These are phyloP conservation scores for Ectropis grisescens DNA, from an alignment of 1,140 invertebrate genomes.

Conservation along the genomic window DNA sequence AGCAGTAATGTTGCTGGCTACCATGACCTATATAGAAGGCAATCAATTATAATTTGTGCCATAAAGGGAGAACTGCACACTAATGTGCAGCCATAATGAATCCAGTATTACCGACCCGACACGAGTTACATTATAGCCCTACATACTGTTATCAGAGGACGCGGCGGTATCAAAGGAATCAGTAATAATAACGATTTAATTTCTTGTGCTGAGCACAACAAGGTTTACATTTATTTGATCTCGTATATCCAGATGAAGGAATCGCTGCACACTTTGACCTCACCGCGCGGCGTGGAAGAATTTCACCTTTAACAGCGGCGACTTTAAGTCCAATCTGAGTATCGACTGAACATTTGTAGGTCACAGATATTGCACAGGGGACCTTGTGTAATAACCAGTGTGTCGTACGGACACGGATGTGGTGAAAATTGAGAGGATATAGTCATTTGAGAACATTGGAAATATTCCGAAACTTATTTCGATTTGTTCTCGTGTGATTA, in stretches of 20 bases:
- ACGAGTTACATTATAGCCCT: conserved; percentile 7
- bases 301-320: conserved; percentile 23
- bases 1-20: conserved; percentile 10
- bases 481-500: no score
- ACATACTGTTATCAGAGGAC: conserved; percentile 28
- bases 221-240: conserved; percentile 30
- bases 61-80: conserved; percentile 25
- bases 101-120: not conserved
- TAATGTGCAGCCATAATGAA: conserved; percentile 25
- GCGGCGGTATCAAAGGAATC: conserved; percentile 45
- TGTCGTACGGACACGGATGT: conserved; percentile 18
- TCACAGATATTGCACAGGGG: conserved; percentile 38
- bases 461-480: no score
- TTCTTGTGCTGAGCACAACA: conserved; percentile 21
- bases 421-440: conserved; percentile 10
- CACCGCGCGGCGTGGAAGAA: conserved; percentile 21
- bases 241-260: conserved; percentile 26
- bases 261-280: conserved; percentile 40
- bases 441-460: no score
- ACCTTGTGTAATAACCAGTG: conserved; percentile 33
- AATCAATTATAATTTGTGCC: conserved; percentile 32
- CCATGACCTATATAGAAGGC: conserved; percentile 31
- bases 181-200: conserved; percentile 22
- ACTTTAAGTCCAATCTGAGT: conserved; percentile 21
- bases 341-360: conserved; percentile 35